phyloP scores from a whole-genome alignment of 2,797 vertebrate species.

The Dryobates pubescens region DNA sequence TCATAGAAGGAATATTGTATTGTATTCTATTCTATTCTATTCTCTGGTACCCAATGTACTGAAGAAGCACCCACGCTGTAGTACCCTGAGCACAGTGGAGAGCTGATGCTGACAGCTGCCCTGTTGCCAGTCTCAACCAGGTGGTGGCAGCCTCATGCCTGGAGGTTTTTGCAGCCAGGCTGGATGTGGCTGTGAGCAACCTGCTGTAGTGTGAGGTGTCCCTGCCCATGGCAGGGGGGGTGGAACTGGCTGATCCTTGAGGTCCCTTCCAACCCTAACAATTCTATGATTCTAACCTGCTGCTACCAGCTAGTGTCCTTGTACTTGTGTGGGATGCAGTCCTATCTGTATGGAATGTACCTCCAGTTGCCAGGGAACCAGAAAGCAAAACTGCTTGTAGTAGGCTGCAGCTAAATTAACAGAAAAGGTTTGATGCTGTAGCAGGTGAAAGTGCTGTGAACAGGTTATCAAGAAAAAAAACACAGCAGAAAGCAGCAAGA shows the following conservation, averaged over 20 bases:
- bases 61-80: not conserved
- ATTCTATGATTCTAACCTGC: not conserved
- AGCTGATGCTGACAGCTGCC: rapidly evolving
- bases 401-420: not conserved
- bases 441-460: no score
- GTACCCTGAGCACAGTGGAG: not conserved
- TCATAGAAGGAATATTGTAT: no score
- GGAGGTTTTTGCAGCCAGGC: no score
- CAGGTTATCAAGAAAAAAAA: no score
- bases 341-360: not conserved
- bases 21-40: no score
- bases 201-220: no score
- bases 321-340: not conserved
- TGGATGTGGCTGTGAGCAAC: no score
- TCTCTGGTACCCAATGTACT: not conserved
- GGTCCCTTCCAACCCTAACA: no score
- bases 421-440: not conserved
- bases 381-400: not conserved
- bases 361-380: not conserved
- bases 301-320: not conserved
- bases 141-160: no score
- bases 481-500: no score
- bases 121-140: not conserved
- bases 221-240: no score
- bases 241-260: no score